Evolutionary conservation across 2,113 vertebrate genomes (phyloP).

Genomic region (Columba livia): DNA sequence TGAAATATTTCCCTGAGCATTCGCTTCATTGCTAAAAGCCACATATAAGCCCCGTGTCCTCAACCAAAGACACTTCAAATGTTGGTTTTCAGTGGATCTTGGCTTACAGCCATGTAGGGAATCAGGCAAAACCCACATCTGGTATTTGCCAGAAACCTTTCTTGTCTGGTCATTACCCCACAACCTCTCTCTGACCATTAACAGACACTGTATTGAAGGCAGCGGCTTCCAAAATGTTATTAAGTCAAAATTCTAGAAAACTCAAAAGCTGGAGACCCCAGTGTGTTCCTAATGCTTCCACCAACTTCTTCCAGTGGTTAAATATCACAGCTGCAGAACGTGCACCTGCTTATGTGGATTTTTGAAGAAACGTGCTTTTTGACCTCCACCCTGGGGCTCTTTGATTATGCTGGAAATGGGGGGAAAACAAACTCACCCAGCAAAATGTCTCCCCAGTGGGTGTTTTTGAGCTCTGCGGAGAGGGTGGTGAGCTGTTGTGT

Average conservation of each 20-base stretch:
- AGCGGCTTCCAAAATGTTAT: not conserved
- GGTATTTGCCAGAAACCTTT: not conserved
- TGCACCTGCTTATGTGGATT: not conserved
- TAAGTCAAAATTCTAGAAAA: not conserved
- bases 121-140: not conserved
- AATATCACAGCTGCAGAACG: not conserved
- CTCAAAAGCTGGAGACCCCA: not conserved
- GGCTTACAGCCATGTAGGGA: not conserved
- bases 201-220: not conserved
- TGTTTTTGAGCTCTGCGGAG: not conserved
- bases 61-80: not conserved
- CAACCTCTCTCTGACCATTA: not conserved
- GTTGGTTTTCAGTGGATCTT: not conserved
- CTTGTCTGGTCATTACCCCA: rapidly evolving
- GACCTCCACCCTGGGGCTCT: not conserved
- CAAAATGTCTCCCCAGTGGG: rapidly evolving
- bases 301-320: not conserved
- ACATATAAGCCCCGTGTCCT: not conserved
- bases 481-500: not conserved
- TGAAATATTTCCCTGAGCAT: not conserved
- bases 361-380: not conserved
- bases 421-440: not conserved
- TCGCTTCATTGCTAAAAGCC: not conserved
- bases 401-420: not conserved
- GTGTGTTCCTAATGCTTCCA: not conserved